phyloP scores from a whole-genome alignment of 2,113 vertebrate species.

The Copsychus sechellarum region DNA sequence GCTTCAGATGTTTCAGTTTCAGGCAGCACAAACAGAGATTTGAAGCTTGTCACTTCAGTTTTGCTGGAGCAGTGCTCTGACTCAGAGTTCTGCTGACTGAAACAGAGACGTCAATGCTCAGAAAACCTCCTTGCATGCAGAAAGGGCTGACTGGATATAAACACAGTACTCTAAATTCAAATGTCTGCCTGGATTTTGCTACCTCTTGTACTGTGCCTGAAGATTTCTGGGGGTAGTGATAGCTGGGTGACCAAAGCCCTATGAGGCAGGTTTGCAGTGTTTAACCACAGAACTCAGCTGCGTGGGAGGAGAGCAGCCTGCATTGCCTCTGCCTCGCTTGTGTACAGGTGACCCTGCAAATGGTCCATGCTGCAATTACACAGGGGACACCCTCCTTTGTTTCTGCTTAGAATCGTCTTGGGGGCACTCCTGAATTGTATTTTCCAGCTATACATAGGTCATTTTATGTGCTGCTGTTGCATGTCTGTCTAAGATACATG shows the following conservation, averaged over 20 bases:
- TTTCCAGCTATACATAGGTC: not conserved
- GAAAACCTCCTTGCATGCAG: not conserved
- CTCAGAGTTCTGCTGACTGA: not conserved
- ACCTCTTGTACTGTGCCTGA: not conserved
- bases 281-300: not conserved
- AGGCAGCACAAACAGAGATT: not conserved
- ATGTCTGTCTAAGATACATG: rapidly evolving
- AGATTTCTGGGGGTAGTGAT: not conserved
- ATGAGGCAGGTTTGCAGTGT: not conserved
- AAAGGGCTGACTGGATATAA: not conserved
- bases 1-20: not conserved
- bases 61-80: not conserved
- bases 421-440: not conserved
- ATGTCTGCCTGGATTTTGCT: not conserved
- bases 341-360: not conserved
- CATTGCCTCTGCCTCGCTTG: not conserved
- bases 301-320: rapidly evolving
- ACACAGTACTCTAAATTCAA: not conserved
- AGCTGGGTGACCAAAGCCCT: not conserved
- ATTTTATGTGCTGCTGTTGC: not conserved
- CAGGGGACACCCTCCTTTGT: not conserved
- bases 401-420: not conserved
- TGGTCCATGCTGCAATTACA: not conserved
- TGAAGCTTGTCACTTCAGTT: not conserved
- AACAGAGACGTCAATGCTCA: not conserved